Evolutionary conservation across 1,140 invertebrate species (phyloP).

Genomic region (Formica selysi): DNA sequence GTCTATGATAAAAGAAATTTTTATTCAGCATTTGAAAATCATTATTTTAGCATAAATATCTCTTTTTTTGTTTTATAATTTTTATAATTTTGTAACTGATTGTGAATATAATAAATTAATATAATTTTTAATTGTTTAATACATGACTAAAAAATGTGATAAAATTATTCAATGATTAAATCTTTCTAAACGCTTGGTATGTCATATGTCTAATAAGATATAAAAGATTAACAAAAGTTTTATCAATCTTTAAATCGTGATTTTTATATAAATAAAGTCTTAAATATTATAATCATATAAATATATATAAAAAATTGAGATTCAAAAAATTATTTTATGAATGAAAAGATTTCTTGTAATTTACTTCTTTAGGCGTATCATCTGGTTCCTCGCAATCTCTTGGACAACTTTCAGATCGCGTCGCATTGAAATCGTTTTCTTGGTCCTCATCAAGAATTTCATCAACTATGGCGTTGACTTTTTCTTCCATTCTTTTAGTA

Average conservation of each 20-base stretch:
- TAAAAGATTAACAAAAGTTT: background rate
- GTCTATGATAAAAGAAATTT: slow-evolving; percentile 23
- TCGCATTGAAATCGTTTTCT: background rate
- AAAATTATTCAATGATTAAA: background rate
- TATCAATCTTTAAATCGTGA: background rate
- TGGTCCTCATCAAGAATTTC: slow-evolving; percentile 66
- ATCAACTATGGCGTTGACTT: slow-evolving; percentile 61
- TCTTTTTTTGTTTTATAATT: background rate
- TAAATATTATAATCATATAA: background rate
- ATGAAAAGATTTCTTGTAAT: background rate
- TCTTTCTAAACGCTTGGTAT: background rate
- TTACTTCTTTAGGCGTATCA: slow-evolving; percentile 10
- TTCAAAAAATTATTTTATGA: background rate
- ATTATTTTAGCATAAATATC: too few relatives aligned
- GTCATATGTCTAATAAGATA: background rate
- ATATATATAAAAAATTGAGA: background rate
- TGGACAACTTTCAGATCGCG: background rate
- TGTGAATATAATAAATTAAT: background rate
- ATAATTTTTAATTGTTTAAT: background rate
- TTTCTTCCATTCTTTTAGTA: slow-evolving; percentile 21
- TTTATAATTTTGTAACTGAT: background rate
- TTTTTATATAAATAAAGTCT: background rate
- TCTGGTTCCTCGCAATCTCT: background rate
- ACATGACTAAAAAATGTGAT: background rate
- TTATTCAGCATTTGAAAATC: background rate